Conservation (phyloP, 2,888 invertebrate species). For the Zygaena filipendulae region DNA sequence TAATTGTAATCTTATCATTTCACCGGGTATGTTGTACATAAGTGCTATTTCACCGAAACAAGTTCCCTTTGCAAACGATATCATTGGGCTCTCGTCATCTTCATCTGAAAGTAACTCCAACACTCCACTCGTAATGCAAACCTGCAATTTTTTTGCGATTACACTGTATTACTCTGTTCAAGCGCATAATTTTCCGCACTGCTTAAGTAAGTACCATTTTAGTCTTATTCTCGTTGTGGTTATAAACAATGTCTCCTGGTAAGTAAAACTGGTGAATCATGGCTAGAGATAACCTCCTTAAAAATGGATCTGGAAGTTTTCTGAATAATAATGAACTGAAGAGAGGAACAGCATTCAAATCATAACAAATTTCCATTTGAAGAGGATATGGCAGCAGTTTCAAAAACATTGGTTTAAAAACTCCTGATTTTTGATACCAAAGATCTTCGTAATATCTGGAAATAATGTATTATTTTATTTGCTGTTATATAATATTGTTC, state of each 20-base stretch:
- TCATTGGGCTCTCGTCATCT: conserved; percentile 64
- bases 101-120: conserved; percentile 61
- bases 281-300: conserved; percentile 54
- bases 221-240: conserved; percentile 58
- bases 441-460: conserved; percentile 59
- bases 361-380: conserved; percentile 62
- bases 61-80: conserved; percentile 59
- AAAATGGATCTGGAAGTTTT: conserved; percentile 60
- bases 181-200: conserved; percentile 1
- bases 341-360: conserved; percentile 58
- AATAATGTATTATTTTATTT: conserved; percentile 2
- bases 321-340: conserved; percentile 61
- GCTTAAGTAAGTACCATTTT: no score
- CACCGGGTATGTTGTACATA: conserved; percentile 57
- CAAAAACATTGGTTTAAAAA: conserved; percentile 50
- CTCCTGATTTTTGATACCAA: conserved; percentile 63
- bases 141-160: no score
- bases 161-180: no score
- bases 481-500: neutral
- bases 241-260: conserved; percentile 60
- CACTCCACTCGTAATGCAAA: conserved; percentile 59
- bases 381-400: conserved; percentile 51
- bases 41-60: conserved; percentile 64
- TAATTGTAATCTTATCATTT: neutral
- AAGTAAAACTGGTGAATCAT: conserved; percentile 66